Evolutionary conservation across 2,888 invertebrate genomes (phyloP).

Genomic region (Sclerodermus sp.): DNA sequence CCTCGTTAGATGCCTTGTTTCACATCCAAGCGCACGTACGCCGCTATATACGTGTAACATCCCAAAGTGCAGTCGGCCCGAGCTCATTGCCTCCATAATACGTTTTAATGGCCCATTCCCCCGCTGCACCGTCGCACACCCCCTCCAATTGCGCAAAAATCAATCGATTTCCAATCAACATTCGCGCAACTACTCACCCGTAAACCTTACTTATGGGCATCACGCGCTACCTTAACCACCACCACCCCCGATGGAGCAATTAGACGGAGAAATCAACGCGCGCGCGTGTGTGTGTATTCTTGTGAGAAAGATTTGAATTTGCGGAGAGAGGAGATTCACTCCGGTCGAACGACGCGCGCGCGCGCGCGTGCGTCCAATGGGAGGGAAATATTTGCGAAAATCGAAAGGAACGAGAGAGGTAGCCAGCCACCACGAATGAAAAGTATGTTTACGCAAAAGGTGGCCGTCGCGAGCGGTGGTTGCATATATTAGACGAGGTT

Average conservation of each 20-base stretch:
- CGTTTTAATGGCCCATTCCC: constrained; percentile 42
- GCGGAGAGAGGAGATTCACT: no score
- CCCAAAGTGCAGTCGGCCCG: constrained; percentile 23
- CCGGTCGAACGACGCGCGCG: no score
- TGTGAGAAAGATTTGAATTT: no score
- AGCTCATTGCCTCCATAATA: constrained; percentile 38
- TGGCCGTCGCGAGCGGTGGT: no score
- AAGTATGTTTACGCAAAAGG: no score
- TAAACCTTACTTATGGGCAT: neutral
- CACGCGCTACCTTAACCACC: no score
- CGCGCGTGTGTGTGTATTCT: no score
- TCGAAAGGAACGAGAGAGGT: no score
- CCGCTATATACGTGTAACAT: constrained; percentile 26
- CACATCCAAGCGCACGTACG: constrained; percentile 33
- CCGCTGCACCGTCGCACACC: neutral
- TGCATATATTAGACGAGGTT: neutral
- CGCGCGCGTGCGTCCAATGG: no score
- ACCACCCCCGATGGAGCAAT: constrained; percentile 11
- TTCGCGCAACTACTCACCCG: constrained; percentile 9
- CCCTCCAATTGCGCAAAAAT: constrained; percentile 21
- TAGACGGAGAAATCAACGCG: neutral
- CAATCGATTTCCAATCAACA: constrained; percentile 27
- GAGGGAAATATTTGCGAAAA: no score
- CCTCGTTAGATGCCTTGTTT: constrained; percentile 48
- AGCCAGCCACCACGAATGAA: no score